Percentiles rank a stretch among this genome's conserved stretches.
These are phyloP conservation scores for Sphaeridia pumilis DNA, from an alignment of 2,888 invertebrate species.

Conservation along the genomic window DNA sequence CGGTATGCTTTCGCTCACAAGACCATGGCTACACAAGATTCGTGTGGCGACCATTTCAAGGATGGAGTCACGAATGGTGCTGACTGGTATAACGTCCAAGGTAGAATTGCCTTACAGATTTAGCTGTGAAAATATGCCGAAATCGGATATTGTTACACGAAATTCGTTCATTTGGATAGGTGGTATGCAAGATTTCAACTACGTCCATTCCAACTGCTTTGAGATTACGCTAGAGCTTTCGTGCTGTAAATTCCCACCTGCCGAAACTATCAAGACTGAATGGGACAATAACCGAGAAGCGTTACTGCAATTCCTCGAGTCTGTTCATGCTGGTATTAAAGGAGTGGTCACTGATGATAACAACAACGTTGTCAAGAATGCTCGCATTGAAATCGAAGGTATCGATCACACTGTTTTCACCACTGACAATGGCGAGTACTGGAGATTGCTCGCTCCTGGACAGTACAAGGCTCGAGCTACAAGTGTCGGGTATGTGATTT, in stretches of 20 bases:
- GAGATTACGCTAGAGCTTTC: slow-evolving; percentile 94
- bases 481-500: too few species aligned
- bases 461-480: slow-evolving; percentile 60
- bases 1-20: slow-evolving; percentile 62
- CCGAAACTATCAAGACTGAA: slow-evolving; percentile 55
- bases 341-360: slow-evolving; percentile 52
- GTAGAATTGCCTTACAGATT: too few species aligned
- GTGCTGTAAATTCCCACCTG: slow-evolving; percentile 84
- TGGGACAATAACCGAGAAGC: slow-evolving; percentile 82
- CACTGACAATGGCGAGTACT: slow-evolving; percentile 76
- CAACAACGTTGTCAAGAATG: slow-evolving; percentile 56
- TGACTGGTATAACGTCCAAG: slow-evolving; percentile 75
- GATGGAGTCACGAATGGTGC: slow-evolving; percentile 86
- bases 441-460: slow-evolving; percentile 85
- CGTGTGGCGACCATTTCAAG: slow-evolving; percentile 61
- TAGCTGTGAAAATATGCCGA: not conserved
- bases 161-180: too few species aligned
- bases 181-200: slow-evolving; percentile 99
- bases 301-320: slow-evolving; percentile 70
- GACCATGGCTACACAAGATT: slow-evolving; percentile 58
- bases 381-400: slow-evolving; percentile 58
- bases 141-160: not conserved
- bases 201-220: slow-evolving; percentile 85
- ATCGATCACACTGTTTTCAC: slow-evolving; percentile 69
- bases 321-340: slow-evolving; percentile 60